These are phyloP conservation scores for Amazona vittata DNA, from an alignment of 2,113 vertebrate species.

Conservation along the genomic window DNA sequence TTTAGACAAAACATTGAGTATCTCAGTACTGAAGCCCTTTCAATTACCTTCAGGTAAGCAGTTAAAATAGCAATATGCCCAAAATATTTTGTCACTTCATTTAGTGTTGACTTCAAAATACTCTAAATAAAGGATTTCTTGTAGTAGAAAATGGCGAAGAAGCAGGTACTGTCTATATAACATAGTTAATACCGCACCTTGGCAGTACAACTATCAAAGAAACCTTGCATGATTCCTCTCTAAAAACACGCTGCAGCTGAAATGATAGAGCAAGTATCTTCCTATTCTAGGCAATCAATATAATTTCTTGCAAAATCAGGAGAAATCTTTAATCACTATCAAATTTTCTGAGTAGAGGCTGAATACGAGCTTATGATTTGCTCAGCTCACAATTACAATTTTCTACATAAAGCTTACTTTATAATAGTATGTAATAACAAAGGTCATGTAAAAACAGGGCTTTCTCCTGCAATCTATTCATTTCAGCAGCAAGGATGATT, in stretches of 20 bases:
- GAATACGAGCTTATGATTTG: neutral
- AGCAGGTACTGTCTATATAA: neutral
- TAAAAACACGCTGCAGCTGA: neutral
- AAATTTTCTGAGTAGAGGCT: neutral
- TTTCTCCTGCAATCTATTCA: neutral
- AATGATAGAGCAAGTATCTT: neutral
- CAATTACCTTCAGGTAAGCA: neutral
- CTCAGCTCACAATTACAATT: neutral
- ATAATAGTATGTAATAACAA: neutral
- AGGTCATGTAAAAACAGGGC: neutral
- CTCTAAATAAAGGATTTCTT: neutral
- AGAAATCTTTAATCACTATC: neutral
- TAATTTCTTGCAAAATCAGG: neutral
- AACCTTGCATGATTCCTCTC: neutral
- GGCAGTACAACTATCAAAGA: neutral
- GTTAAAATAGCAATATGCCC: neutral
- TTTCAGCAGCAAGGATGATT: conserved; percentile 21
- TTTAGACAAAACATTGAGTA: neutral
- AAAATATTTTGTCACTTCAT: neutral
- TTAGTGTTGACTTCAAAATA: neutral
- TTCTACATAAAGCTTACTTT: neutral
- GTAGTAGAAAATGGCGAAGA: neutral
- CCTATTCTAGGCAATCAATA: neutral
- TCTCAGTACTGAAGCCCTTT: neutral
- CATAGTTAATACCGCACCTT: neutral